A percentile compares a stretch with the other conserved stretches of the same genome.
These are phyloP conservation scores for Dicentrarchus labrax DNA, from an alignment of 2,113 vertebrate genomes.

Conservation along the genomic window DNA sequence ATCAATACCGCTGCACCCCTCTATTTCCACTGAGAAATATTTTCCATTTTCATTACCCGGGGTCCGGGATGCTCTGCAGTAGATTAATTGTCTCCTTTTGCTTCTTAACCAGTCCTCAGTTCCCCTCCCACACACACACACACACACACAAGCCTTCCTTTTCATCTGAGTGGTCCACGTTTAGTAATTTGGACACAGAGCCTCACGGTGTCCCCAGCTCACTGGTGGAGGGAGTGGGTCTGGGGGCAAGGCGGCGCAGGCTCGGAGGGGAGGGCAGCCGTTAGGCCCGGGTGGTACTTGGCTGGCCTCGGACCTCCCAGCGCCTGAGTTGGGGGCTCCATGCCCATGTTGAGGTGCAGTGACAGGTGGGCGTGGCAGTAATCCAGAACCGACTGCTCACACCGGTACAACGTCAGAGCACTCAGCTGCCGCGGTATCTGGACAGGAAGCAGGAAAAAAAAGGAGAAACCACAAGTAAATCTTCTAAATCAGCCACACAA, in stretches of 20 bases:
- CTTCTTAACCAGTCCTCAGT: slow-evolving; percentile 59
- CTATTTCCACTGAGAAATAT: slow-evolving; percentile 67
- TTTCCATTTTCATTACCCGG: slow-evolving; percentile 63
- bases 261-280: slow-evolving; percentile 66
- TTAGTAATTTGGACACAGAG: slow-evolving; percentile 51
- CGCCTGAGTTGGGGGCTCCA: slow-evolving; percentile 65
- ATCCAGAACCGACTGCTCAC: slow-evolving; percentile 80
- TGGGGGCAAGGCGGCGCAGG: slow-evolving; percentile 72
- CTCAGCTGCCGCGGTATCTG: slow-evolving; percentile 79
- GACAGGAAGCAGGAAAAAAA: slow-evolving; percentile 23
- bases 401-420: slow-evolving; percentile 79
- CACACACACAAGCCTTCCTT: slow-evolving; percentile 21
- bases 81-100: slow-evolving; percentile 68
- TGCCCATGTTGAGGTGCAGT: slow-evolving; percentile 74
- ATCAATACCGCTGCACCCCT: slow-evolving; percentile 63
- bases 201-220: slow-evolving; percentile 63
- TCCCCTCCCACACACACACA: slow-evolving; percentile 57
- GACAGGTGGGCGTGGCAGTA: slow-evolving; percentile 80
- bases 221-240: slow-evolving; percentile 74
- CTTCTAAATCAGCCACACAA: slow-evolving; percentile 31
- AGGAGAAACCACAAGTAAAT: slow-evolving; percentile 12
- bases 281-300: slow-evolving; percentile 59
- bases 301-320: slow-evolving; percentile 66
- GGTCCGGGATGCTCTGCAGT: slow-evolving; percentile 56
- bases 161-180: slow-evolving; percentile 42